Percentiles rank a stretch among this genome's conserved stretches.
Conservation (phyloP, 2,113 vertebrate species). For the Bos taurus region ARS-UCD2.0 NC_037336.1:626501-627000, state of each 20-base stretch:
- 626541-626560: background rate
- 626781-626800: constrained; percentile 41
- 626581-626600: background rate
- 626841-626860: constrained; percentile 71
- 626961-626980: constrained; percentile 78
- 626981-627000: constrained; percentile 76
- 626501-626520: constrained; percentile 44
- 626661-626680: background rate
- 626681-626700: constrained; percentile 26
- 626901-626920: constrained; percentile 82
- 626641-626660: constrained; percentile 2
- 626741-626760: constrained; percentile 25
- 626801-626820: constrained; percentile 57
- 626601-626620: constrained; percentile 5
- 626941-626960: constrained; percentile 78
- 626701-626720: background rate
- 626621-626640: background rate
- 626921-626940: constrained; percentile 73
- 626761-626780: constrained; percentile 27
- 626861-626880: constrained; percentile 76
- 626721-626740: background rate
- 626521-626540: background rate
- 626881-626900: constrained; percentile 83
- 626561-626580: constrained; percentile 27
- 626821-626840: constrained; percentile 51